Conservation (phyloP, 2,888 invertebrate species). For the Tetropium fuscum region DNA sequence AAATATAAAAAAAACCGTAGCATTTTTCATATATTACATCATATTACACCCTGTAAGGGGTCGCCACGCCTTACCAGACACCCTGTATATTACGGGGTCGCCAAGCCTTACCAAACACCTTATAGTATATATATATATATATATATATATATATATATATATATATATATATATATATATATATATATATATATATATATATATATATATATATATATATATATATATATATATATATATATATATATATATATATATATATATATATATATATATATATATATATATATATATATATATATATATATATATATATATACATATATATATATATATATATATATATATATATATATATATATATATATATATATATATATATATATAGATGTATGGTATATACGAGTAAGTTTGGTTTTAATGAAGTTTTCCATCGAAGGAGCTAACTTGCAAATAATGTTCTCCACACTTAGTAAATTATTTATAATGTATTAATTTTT, state of each 20-base stretch:
- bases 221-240: neutral
- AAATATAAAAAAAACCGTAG: too few relatives aligned
- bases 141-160: neutral
- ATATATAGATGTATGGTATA: neutral
- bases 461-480: too few relatives aligned
- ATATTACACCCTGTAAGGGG: too few relatives aligned
- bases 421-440: too few relatives aligned
- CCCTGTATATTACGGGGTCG: too few relatives aligned
- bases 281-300: neutral
- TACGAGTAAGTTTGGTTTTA: too few relatives aligned
- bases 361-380: neutral
- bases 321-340: neutral
- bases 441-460: too few relatives aligned
- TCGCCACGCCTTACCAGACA: too few relatives aligned
- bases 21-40: too few relatives aligned
- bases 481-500: too few relatives aligned
- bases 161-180: neutral
- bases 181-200: neutral
- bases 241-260: neutral
- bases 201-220: neutral
- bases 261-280: neutral
- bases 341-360: neutral
- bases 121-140: too few relatives aligned
- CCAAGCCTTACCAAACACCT: too few relatives aligned
- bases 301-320: neutral